Conservation (phyloP, 1,140 invertebrate species). For the Procambarus clarkii region DNA sequence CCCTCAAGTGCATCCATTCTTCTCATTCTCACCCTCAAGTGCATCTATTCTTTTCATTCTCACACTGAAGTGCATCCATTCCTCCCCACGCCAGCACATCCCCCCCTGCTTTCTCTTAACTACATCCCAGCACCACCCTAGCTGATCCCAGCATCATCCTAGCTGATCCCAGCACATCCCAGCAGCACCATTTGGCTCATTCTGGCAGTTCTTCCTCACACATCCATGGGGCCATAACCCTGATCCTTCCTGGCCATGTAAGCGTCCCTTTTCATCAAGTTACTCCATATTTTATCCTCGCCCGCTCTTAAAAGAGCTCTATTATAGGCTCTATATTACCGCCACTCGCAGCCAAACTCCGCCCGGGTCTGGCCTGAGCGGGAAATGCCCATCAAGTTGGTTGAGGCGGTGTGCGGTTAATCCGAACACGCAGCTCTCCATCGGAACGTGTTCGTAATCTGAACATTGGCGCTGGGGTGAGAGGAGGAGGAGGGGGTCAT, state of each 20-base stretch:
- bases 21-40: background rate
- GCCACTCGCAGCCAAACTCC: background rate
- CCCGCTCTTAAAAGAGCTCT: background rate
- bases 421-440: too few relatives aligned
- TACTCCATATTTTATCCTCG: background rate
- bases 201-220: background rate
- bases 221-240: background rate
- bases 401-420: too few relatives aligned
- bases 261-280: constrained; percentile 6
- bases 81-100: background rate
- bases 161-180: background rate
- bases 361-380: too few relatives aligned
- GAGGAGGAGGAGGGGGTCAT: too few relatives aligned
- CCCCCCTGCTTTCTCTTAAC: background rate
- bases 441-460: too few relatives aligned
- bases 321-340: background rate
- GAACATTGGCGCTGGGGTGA: too few relatives aligned
- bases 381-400: too few relatives aligned
- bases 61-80: background rate
- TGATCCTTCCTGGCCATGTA: background rate
- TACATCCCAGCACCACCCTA: background rate
- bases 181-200: background rate
- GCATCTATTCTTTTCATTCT: background rate
- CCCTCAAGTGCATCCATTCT: background rate
- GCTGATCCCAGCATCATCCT: background rate